phyloP scores from a whole-genome alignment of 37 sponge, comb jelly and placozoan species.

The Spongia lamella region DNA sequence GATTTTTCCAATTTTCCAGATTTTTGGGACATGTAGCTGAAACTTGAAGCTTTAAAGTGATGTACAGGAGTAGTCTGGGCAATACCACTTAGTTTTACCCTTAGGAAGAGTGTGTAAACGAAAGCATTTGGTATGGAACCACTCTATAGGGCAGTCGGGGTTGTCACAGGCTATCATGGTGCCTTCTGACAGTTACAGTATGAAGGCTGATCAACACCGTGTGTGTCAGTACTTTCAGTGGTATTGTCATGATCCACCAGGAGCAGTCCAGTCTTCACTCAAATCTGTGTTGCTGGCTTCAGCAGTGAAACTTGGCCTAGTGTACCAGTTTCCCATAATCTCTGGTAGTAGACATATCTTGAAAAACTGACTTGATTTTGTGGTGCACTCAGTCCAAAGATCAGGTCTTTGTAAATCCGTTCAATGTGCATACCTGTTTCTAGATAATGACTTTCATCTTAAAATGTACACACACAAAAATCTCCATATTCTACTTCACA shows the following conservation, averaged over 20 bases:
- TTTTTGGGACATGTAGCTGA: too few species aligned
- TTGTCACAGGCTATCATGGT: constrained; percentile 65
- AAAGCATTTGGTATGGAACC: constrained; percentile 17
- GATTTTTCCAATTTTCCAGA: too few species aligned
- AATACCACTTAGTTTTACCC: constrained; percentile 41
- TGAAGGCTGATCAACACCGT: too few species aligned
- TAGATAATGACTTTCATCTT: neutral
- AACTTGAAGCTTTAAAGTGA: too few species aligned
- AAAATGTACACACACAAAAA: too few species aligned
- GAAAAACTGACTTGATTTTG: constrained; percentile 13
- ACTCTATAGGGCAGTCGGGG: constrained; percentile 11
- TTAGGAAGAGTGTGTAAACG: constrained; percentile 6
- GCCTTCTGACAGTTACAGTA: constrained; percentile 19
- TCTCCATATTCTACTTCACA: too few species aligned
- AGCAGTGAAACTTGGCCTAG: too few species aligned
- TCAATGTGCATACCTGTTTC: constrained; percentile 35
- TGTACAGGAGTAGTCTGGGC: constrained; percentile 66
- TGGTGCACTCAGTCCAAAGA: constrained; percentile 13
- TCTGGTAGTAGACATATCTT: constrained; percentile 35
- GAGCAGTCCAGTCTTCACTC: neutral
- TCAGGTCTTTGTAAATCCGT: constrained; percentile 22
- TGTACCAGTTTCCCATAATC: constrained; percentile 46
- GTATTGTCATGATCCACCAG: neutral
- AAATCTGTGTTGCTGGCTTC: neutral
- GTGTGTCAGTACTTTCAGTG: neutral